These are phyloP conservation scores for Propithecus perrieri DNA, from an alignment of 2,797 vertebrate genomes.

Conservation along the genomic window DNA sequence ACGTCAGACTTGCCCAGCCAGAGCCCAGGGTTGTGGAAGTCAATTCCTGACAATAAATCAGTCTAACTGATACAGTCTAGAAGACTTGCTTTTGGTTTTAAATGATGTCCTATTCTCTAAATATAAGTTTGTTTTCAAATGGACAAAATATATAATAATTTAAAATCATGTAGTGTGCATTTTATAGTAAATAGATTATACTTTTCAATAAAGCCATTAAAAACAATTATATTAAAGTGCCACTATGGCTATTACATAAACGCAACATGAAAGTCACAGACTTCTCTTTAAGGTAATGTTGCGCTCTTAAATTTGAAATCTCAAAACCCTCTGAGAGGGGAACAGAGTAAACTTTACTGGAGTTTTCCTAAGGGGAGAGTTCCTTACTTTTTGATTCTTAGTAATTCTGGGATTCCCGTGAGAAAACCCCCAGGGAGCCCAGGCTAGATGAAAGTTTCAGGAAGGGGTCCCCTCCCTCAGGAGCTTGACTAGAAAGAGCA, in stretches of 20 bases:
- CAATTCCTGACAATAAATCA: not conserved
- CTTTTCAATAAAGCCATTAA: not conserved
- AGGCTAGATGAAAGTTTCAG: not conserved
- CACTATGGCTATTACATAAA: not conserved
- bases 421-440: not conserved
- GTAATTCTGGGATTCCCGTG: not conserved
- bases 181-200: not conserved
- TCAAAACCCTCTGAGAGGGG: not conserved
- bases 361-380: not conserved
- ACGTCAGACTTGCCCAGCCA: not conserved
- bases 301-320: not conserved
- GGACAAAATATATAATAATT: not conserved
- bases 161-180: not conserved
- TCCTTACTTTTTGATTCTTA: not conserved
- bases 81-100: not conserved
- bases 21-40: not conserved
- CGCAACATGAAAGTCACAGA: not conserved
- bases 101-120: slow-evolving; percentile 10
- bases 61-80: not conserved
- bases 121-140: not conserved
- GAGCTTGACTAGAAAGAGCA: not conserved
- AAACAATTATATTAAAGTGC: not conserved
- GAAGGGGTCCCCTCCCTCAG: not conserved
- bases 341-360: not conserved
- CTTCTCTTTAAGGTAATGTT: not conserved